Base-by-base conservation (phyloP, 2,888 invertebrate species). In the Drosophila acutilabella region DNA sequence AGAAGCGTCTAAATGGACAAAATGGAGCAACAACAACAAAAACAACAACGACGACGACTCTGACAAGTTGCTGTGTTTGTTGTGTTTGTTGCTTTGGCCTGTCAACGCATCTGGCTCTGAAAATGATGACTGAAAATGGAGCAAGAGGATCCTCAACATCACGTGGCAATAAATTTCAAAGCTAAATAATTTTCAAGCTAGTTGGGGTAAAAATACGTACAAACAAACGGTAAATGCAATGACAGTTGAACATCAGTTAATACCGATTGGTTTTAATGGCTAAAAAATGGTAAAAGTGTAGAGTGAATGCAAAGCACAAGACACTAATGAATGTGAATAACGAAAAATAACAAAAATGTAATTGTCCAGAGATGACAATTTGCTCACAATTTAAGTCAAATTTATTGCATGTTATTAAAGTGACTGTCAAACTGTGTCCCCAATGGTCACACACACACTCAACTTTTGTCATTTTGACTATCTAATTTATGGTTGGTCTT, bases 1-100 rank as follows among this genome's bases (percentile, higher is more conserved):
- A 86, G 86, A 83, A 86, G 83, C 81, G 80, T 83, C 74, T 72
- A 82, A 87, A 83, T 83, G 83, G 88, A 81, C 85, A 85, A 88
- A 88, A 85, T 84, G 88, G 85, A 85, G 82, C 88, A 84, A 67
- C 71, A 71, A 64, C 70, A 73, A 57, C 88, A 84, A 67, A 70
- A 71, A 64, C 70, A 73, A 57, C 88, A 81, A 67, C 73, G 70
- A 64, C 73, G 70, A 64, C 68, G 68, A 57, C 54, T 56, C 23
- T 44, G 60, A 68, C 58, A 72, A 68, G 67, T 61, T 50, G 68
- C 53, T 64, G 53, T 40, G 64, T 50, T 48, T 62, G 67, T 62
- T 26, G 26, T 26, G 7, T 47, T 48, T 60, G 67, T 60, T 54
- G 44, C 53, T 53, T 65, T 67, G 78, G 74, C 53, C 71, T 83